Evolutionary conservation across 2,888 invertebrate species (phyloP), one percentile per base, ranked within the genome.

Genomic region (Lagria hirta): DNA sequence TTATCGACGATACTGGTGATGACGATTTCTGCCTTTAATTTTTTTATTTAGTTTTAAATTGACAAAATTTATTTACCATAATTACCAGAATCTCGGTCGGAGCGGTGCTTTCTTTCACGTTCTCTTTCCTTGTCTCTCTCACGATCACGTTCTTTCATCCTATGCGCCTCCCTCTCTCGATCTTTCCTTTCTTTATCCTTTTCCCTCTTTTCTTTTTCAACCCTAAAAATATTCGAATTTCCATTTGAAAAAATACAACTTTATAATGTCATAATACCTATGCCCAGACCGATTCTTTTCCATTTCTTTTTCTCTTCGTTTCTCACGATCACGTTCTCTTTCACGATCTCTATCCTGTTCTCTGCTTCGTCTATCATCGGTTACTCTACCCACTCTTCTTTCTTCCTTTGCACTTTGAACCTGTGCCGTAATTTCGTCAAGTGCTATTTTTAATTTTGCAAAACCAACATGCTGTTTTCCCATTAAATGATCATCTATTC

Each of bases 381-480:
- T 55, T 10, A 64, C 62, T 54, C 50, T 48, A 42, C 41, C 49
- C 43, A 22, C 43, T 34, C 34, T 65, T 6, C 66, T 47, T 41
- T 70, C 70, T 51, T 83, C 82, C 28, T 79, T 77, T 32, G 81
- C 79, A 42, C 77, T 77, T 52, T 82, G 79, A 0, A 82, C 75
- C 5, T 34, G 21, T 4, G 33, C 20, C 4, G 13, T 29, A 6
- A 48, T 43, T 65, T 84, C 84, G 35, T 83, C 81, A 11, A 82
- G 81, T 0, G 84, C 84, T 64, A 80, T 79, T 36, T 84, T 82
- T 41, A 85, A 70, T 62, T 82, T 80, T 42, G 82, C 83, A 58
- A 84, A 85, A 2, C 98, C 98, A 51, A 96, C 86, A 75, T 99
- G 99, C 71, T 98, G 98, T 75, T 99, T 99, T 16, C 98, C 99